phyloP scores from a whole-genome alignment of 2,113 vertebrate species.

The Laticauda colubrina region DNA sequence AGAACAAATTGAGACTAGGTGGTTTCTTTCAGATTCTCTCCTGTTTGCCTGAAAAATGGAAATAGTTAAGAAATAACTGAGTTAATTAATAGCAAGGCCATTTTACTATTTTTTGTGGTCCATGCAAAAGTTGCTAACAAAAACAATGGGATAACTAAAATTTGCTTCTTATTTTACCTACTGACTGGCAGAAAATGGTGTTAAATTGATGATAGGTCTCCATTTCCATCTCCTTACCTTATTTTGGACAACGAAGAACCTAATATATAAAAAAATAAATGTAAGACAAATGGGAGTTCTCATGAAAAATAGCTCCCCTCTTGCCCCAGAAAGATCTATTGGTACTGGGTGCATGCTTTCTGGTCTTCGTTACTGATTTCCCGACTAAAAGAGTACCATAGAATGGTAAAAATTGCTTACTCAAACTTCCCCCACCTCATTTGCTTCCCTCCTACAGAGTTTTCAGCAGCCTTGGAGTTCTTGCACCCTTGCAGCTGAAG shows the following conservation, averaged over 20 bases:
- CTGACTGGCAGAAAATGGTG: not conserved
- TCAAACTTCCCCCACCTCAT: not conserved
- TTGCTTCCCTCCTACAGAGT: not conserved
- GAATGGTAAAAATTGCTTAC: not conserved
- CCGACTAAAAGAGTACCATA: not conserved
- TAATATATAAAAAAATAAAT: not conserved
- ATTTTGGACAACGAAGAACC: not conserved
- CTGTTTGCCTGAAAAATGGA: slow-evolving; percentile 5
- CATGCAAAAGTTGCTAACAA: not conserved
- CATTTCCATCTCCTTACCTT: not conserved
- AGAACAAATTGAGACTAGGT: not conserved
- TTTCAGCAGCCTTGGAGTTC: not conserved
- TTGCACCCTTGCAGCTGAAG: not conserved
- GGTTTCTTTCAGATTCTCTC: not conserved
- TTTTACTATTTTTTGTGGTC: not conserved
- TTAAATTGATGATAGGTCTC: not conserved
- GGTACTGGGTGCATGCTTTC: not conserved
- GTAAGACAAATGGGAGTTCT: not conserved
- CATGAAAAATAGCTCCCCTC: not conserved
- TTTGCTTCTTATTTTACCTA: not conserved
- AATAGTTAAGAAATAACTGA: not conserved
- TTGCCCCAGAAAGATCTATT: not conserved
- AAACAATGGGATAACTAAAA: not conserved
- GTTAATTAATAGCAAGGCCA: not conserved
- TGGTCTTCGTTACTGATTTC: not conserved